Percentiles rank a stretch among this genome's conserved stretches.
phyloP scores from a whole-genome alignment of 2,888 invertebrate species.

The Conops quadrifasciatus region DNA sequence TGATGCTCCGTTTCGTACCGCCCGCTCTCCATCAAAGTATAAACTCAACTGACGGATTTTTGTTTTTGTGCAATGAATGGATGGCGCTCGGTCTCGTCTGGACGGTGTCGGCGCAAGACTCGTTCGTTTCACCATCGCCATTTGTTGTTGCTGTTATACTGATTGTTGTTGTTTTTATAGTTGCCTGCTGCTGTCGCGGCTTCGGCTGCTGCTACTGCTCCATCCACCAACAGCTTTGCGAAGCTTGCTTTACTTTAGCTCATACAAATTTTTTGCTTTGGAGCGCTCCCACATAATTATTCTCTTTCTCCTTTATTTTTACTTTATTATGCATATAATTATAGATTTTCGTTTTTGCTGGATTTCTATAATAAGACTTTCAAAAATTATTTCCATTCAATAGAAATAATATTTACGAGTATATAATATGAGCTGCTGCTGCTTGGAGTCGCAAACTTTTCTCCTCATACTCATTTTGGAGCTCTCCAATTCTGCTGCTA shows the following conservation, averaged over 20 bases:
- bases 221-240: too few relatives aligned
- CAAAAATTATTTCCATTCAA: neutral
- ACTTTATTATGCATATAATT: neutral
- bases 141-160: neutral
- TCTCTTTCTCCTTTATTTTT: neutral
- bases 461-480: neutral
- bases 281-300: neutral
- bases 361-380: neutral
- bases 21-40: constrained; percentile 48
- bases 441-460: neutral
- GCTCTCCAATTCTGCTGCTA: constrained; percentile 16
- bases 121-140: neutral
- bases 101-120: too few relatives aligned
- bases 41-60: constrained; percentile 49
- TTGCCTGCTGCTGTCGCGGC: too few relatives aligned
- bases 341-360: neutral
- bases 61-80: constrained; percentile 25
- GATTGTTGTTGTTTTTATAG: neutral
- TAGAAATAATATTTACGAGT: neutral
- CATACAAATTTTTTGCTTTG: neutral
- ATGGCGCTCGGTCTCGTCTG: too few relatives aligned
- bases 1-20: constrained; percentile 22
- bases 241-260: too few relatives aligned
- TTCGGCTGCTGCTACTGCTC: neutral
- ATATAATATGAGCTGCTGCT: neutral